These are phyloP conservation scores for Natator depressus DNA, from an alignment of 2,113 vertebrate species.

Conservation along the genomic window DNA sequence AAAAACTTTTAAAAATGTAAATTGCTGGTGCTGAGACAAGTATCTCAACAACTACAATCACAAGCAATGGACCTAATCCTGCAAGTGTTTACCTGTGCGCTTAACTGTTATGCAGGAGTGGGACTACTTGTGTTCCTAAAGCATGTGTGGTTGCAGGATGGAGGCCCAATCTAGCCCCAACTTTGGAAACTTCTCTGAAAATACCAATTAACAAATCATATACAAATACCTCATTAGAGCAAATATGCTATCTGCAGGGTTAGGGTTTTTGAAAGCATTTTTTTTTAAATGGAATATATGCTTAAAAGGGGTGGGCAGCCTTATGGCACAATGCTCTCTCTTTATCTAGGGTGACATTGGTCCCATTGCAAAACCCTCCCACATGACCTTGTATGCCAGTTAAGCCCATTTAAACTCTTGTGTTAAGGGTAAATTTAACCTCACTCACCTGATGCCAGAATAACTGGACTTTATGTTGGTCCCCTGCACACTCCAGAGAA, in stretches of 20 bases:
- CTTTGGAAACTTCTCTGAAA: conserved; percentile 31
- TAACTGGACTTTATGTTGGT: not conserved
- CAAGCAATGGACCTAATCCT: not conserved
- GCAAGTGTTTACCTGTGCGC: not conserved
- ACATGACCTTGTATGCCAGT: not conserved
- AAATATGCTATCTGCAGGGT: conserved; percentile 47
- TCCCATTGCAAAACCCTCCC: not conserved
- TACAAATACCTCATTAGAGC: conserved; percentile 61
- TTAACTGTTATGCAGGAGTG: not conserved
- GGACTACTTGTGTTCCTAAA: rapidly evolving
- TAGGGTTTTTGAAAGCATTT: conserved; percentile 52
- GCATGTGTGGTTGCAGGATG: not conserved
- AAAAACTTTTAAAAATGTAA: not conserved
- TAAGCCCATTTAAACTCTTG: too few species aligned
- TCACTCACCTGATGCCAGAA: not conserved
- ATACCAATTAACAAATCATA: conserved; percentile 54
- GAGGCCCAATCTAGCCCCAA: conserved; percentile 22
- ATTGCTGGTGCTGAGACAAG: not conserved
- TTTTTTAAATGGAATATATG: conserved; percentile 28
- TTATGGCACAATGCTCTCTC: conserved; percentile 19
- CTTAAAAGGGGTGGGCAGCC: conserved; percentile 34
- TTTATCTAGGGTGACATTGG: conserved; percentile 35
- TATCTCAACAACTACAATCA: not conserved
- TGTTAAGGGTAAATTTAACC: not conserved
- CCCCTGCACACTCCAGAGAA: not conserved